Evolutionary conservation across 30 jellyfish, hydroid and myxozoan species (phyloP), one percentile per base, ranked within the genome.

Genomic region (Pelagia noctiluca): DNA sequence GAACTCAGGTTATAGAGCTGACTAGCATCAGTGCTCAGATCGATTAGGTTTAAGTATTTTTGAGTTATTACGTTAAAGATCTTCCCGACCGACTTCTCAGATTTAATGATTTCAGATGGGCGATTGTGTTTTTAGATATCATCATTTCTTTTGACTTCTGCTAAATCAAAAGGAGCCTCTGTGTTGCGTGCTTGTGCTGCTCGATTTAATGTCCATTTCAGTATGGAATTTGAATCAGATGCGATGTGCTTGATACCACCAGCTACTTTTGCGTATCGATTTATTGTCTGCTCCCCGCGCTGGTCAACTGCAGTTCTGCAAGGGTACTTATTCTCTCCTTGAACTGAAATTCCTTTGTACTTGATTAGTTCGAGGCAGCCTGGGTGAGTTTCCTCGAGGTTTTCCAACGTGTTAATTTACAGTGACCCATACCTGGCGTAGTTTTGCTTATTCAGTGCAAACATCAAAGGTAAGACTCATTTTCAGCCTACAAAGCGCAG

Each of bases 201-300:
- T 25, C 82, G 93, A 46, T 68, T 83, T 42, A 70, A 71, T 48
- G 88, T 64, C 93, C 88, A 83, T 69, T 83, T 83, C 30, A 83
- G 81, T 0, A 83, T 63, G 18, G 70, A 69, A 33, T 57, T 35
- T 34, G 29, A 48, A 26, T 83, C 84, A 24, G 82, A 49, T 37
- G 88, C 89, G 70, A 82, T 68, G 35, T 76, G 49, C 70, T 69
- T 82, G 25, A 68, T 82, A 37, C 92, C 92, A 26, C 88, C 79
- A 37, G 47, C 21, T 31, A 29, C 57, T 69, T 70, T 83, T 0
- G 81, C 93, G 50, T 72, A 88, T 49, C 23, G 70, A 57, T 83
- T 70, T 0, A 83, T 83, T 31, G 93, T 69, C 52, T 83, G 93
- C 57, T 71, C 93, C 10, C 89, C 93, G 32, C 93, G 28, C 68